Evolutionary conservation across 1,140 invertebrate genomes (phyloP), one percentile per base, ranked within the genome.

Genomic region (Plectrocnemia conspersa): DNA sequence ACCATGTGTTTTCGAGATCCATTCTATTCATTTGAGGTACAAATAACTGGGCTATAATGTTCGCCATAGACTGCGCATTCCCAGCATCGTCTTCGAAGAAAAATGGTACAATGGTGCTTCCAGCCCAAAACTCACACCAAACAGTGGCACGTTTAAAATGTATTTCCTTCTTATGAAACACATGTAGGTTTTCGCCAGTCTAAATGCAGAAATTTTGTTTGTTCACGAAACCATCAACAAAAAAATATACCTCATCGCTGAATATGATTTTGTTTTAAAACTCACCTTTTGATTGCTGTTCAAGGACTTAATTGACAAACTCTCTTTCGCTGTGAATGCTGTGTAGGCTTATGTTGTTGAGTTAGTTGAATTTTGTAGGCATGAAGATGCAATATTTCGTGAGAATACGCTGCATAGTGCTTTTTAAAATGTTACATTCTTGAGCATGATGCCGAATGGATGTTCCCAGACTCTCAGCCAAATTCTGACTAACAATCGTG

Each of bases 301-400:
- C n/a, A n/a, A n/a, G n/a, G n/a, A n/a, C n/a, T n/a, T n/a, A n/a
- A n/a, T n/a, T n/a, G n/a, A n/a, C n/a, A n/a, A n/a, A n/a, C n/a
- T n/a, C n/a, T n/a, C n/a, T n/a, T n/a, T 29, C n/a, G 7, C n/a
- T 13, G 7, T 29, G 27, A 36, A 35, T 59, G 53, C 38, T 56
- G 52, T 56, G 25, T 58, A 52, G 44, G 58, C 48, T 65, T 60
- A 38, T 58, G 38, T 63, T 58, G 55, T 58, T 64, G 50, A 45
- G 54, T n/a, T n/a, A n/a, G n/a, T n/a, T n/a, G n/a, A n/a, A n/a
- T n/a, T n/a, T n/a, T n/a, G n/a, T n/a, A n/a, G 55, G 27, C 59
- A 53, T 29, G 27, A 13, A 29, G 27, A 54, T 63, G 49, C 54
- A 64, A 53, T 53, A 21, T 53, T 29, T 27, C 11, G 41, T 49